Conservation (phyloP, 2,888 invertebrate genomes). For the Volucella zonaria region DNA sequence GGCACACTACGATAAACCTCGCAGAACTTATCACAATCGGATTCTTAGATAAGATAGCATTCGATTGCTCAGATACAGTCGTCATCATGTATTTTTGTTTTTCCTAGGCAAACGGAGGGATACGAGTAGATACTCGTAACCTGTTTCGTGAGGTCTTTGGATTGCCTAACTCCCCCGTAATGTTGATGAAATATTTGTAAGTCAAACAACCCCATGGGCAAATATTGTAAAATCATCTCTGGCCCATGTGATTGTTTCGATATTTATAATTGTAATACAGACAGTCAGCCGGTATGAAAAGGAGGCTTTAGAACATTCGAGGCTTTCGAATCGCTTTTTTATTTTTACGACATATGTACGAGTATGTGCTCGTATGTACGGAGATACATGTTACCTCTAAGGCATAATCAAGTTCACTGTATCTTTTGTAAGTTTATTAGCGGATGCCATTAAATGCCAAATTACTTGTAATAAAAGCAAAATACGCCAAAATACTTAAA, state of each 20-base stretch:
- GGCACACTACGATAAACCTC: background rate
- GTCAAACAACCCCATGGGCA: background rate
- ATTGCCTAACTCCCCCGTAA: slow-evolving; percentile 17
- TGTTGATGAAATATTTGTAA: slow-evolving; percentile 29
- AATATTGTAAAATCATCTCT: slow-evolving; percentile 13
- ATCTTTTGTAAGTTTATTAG: slow-evolving; percentile 6
- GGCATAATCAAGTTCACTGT: background rate
- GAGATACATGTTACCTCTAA: background rate
- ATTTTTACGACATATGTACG: background rate
- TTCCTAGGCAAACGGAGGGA: too few species aligned
- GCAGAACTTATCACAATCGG: slow-evolving; percentile 35
- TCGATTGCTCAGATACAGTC: slow-evolving; percentile 10
- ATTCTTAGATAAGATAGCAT: slow-evolving; percentile 44
- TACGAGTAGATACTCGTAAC: background rate
- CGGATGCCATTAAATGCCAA: slow-evolving; percentile 25
- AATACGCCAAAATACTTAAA: background rate
- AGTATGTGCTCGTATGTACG: too few species aligned
- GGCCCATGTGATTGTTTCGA: slow-evolving; percentile 17
- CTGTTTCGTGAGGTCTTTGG: background rate
- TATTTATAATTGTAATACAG: slow-evolving; percentile 26
- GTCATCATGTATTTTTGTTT: background rate
- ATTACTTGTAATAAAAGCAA: slow-evolving; percentile 4
- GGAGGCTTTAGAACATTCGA: slow-evolving; percentile 2
- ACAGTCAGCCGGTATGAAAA: background rate
- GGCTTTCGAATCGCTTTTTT: slow-evolving; percentile 6